Base-by-base conservation (phyloP, 2,113 vertebrate genomes). In the Platichthys flesus region DNA sequence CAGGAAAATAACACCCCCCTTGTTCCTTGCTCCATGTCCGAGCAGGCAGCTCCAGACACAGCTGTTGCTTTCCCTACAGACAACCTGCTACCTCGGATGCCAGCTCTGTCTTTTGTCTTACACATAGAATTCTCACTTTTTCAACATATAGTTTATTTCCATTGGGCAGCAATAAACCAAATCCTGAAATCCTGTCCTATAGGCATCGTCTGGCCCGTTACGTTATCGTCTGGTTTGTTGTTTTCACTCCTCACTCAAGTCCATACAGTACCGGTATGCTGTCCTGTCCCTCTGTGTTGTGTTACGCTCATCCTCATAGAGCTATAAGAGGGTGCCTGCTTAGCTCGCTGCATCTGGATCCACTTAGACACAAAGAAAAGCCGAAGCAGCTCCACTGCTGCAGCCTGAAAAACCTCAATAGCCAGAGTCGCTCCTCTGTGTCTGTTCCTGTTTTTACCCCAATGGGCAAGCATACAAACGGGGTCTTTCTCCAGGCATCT, bases 271-370 rank as follows among this genome's bases (percentile, higher is more conserved):
- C 78, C 67, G 70, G 26, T 76, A 58, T 76, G 71, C 58, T 54
- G 74, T 76, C 31, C 64, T 81, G 79, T 85, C 73, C 76, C 52
- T 83, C 90, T 82, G 82, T 85, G 72, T 84, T 83, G 79, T 78
- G 81, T 73, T 85, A 65, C 75, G 82, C 81, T 90, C 54, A 73
- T 85, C 80, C 85, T 89, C 80, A 42, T 57, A 57, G 71, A 23
- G 20, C 73, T 86, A 71, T 89, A 90, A 69, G 83, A 81, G 80
- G 86, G 78, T 81, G 87, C 76, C 51, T 81, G 88, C 81, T 89
- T 42, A 61, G 72, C 83, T 82, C 0, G 60, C 87, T 84, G 87
- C 92, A 93, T 93, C 91, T 93, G 91, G 91, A 86, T 93, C 76
- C 85, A 92, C 86, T 93, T 93, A 93, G 60, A 91, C 82, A 65